Evolutionary conservation across 2,888 invertebrate species (phyloP).

Genomic region (Hartigia nigra): DNA sequence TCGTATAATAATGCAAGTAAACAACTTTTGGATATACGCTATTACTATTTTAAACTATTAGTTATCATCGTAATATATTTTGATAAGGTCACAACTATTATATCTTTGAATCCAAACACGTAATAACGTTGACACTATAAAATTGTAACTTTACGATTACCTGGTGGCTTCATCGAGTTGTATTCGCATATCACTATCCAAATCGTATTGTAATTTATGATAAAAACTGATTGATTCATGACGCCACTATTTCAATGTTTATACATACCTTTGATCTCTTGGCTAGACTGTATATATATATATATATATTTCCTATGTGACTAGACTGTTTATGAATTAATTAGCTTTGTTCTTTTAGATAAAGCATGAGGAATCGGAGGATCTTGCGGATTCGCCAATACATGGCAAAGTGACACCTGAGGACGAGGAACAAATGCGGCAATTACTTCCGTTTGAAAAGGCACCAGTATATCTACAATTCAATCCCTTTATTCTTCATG

Average conservation of each 20-base stretch:
- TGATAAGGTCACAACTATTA: background rate
- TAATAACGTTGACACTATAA: background rate
- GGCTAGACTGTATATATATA: no score
- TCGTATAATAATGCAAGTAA: background rate
- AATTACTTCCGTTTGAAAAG: slow-evolving; percentile 67
- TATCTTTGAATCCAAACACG: background rate
- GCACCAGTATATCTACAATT: slow-evolving; percentile 88
- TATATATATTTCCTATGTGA: background rate
- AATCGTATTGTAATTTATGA: no score
- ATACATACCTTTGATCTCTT: no score
- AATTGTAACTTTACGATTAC: background rate
- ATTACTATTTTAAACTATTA: background rate
- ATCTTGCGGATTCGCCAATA: slow-evolving; percentile 47
- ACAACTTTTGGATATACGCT: background rate
- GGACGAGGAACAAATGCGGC: slow-evolving; percentile 57
- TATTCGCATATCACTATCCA: no score
- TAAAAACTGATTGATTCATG: no score
- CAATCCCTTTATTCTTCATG: slow-evolving; percentile 86
- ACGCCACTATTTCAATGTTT: no score
- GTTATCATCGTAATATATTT: background rate
- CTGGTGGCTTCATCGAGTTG: no score
- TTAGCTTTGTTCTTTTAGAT: slow-evolving; percentile 25
- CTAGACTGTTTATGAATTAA: background rate
- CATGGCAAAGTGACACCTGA: slow-evolving; percentile 48
- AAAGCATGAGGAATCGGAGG: slow-evolving; percentile 36